Percentiles rank a stretch among this genome's conserved stretches.
Conservation (phyloP, 2,888 invertebrate genomes). For the Melieria picta region DNA sequence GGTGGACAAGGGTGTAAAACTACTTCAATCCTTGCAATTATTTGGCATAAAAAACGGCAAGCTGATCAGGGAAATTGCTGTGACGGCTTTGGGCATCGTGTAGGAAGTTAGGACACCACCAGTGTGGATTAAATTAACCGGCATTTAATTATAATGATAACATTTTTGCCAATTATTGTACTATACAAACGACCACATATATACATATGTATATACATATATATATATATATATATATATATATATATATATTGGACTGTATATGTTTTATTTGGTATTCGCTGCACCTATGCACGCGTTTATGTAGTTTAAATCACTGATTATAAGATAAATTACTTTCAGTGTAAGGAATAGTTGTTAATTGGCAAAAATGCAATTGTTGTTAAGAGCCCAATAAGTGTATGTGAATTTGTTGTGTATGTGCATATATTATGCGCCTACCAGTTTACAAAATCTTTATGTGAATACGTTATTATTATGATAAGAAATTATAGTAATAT, state of each 20-base stretch:
- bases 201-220: background rate
- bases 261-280: background rate
- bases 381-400: too few relatives aligned
- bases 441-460: too few relatives aligned
- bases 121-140: background rate
- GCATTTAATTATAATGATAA: background rate
- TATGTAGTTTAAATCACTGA: too few relatives aligned
- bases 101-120: background rate
- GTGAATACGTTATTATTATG: too few relatives aligned
- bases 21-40: conserved; percentile 7
- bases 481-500: too few relatives aligned
- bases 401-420: too few relatives aligned
- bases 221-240: background rate
- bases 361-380: too few relatives aligned
- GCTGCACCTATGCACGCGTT: conserved; percentile 4
- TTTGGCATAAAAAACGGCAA: conserved; percentile 20
- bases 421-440: too few relatives aligned
- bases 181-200: background rate
- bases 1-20: conserved; percentile 8
- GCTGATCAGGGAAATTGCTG: conserved; percentile 13
- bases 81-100: conserved; percentile 14
- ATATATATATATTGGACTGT: conserved; percentile 8
- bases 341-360: too few relatives aligned
- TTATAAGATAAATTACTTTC: too few relatives aligned
- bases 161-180: background rate